phyloP scores from a whole-genome alignment of 2,113 vertebrate genomes.

The Nasalis larvatus region DNA sequence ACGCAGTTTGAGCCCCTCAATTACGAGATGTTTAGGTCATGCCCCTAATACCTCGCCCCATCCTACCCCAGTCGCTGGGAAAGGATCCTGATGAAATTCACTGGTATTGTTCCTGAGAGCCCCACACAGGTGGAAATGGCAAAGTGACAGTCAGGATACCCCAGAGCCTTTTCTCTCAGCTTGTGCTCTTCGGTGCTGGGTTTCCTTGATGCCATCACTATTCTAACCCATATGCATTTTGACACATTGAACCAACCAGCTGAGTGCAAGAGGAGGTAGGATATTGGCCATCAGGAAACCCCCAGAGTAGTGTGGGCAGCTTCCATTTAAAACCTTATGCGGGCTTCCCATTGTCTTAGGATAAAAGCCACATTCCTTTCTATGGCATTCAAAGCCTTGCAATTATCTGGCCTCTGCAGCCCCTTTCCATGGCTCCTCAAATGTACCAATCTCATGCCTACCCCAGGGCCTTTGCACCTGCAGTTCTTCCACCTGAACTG shows the following conservation, averaged over 20 bases:
- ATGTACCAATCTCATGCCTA: background rate
- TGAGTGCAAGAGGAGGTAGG: background rate
- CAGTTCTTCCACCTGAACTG: too few relatives aligned
- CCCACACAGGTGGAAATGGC: background rate
- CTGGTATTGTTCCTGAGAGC: background rate
- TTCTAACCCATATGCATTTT: too few relatives aligned
- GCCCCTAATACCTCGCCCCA: background rate
- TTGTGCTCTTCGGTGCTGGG: background rate
- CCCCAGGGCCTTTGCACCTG: background rate
- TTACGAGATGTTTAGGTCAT: background rate
- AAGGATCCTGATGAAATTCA: background rate
- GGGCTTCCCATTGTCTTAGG: too few relatives aligned
- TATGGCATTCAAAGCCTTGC: background rate
- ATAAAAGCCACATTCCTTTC: background rate
- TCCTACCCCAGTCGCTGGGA: background rate
- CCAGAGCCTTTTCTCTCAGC: background rate
- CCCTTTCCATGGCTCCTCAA: background rate
- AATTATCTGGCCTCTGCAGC: too few relatives aligned
- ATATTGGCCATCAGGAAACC: background rate
- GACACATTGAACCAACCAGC: background rate
- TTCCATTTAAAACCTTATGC: background rate
- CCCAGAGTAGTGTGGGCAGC: background rate
- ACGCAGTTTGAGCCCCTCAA: accelerated
- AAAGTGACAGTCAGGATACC: background rate
- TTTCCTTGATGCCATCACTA: background rate